Conservation (phyloP, 92 coral and sea anemone species). For the Porites evermanni region DNA sequence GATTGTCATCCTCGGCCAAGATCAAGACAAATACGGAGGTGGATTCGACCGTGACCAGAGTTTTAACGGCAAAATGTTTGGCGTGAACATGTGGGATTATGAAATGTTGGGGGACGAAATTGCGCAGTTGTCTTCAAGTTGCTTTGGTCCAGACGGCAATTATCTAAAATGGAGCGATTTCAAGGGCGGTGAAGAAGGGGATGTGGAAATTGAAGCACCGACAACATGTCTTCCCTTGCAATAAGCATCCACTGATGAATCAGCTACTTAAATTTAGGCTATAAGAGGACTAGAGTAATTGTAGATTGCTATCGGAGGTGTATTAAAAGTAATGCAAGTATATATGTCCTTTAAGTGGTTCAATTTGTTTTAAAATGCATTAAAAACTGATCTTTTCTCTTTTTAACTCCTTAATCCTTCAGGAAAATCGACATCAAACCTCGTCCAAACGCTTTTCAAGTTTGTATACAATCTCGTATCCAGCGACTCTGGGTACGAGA, state of each 20-base stretch:
- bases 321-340: too few species aligned
- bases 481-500: too few species aligned
- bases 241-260: background rate
- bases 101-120: conserved; percentile 10
- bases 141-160: conserved; percentile 3
- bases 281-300: too few species aligned
- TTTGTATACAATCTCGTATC: too few species aligned
- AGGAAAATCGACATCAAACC: too few species aligned
- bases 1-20: conserved; percentile 40
- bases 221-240: conserved; percentile 4
- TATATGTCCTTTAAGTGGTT: too few species aligned
- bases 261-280: too few species aligned
- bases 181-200: background rate
- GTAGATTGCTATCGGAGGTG: too few species aligned
- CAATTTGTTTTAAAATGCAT: too few species aligned
- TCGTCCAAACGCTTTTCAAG: too few species aligned
- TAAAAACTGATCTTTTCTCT: too few species aligned
- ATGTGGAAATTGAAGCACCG: conserved; percentile 10
- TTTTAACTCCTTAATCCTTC: too few species aligned
- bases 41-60: conserved; percentile 14
- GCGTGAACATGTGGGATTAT: conserved; percentile 31
- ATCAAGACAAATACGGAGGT: conserved; percentile 32
- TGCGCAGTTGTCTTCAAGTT: background rate
- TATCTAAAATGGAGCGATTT: conserved; percentile 22
- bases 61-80: conserved; percentile 33